Percentiles rank a stretch among this genome's conserved stretches.
Conservation (phyloP, 2,888 invertebrate species). For the Tetragonisca angustula region DNA sequence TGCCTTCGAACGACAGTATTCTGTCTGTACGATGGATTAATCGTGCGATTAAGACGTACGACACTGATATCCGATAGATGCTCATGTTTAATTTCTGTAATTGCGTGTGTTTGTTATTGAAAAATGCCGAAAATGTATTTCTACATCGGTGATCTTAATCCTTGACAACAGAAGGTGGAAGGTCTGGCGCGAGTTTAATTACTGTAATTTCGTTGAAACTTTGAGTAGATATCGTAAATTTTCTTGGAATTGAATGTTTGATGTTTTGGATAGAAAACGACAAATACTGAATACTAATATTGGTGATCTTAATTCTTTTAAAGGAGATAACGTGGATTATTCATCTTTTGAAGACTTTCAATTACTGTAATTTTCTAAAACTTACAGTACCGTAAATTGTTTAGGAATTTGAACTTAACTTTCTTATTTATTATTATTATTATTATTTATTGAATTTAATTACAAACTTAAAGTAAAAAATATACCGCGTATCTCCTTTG, state of each 20-base stretch:
- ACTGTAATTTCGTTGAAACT: background rate
- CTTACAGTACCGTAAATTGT: too few species aligned
- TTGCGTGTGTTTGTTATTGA: background rate
- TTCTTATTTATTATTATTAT: too few species aligned
- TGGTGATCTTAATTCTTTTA: too few species aligned
- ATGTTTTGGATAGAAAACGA: background rate
- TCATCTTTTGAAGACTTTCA: too few species aligned
- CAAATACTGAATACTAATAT: too few species aligned
- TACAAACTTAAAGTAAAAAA: too few species aligned
- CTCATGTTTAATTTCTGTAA: constrained; percentile 8
- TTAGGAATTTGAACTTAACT: too few species aligned
- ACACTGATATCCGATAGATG: background rate
- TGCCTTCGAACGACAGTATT: background rate
- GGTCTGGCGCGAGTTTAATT: background rate
- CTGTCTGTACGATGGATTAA: constrained; percentile 30
- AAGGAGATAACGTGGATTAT: too few species aligned
- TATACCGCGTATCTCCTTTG: too few species aligned
- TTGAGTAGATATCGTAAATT: background rate
- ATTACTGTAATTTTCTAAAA: too few species aligned
- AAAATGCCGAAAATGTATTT: background rate
- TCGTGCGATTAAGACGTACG: background rate
- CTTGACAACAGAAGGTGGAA: background rate
- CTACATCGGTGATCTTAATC: background rate
- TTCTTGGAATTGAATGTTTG: background rate
- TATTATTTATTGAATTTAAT: too few species aligned